Evolutionary conservation across 2,113 vertebrate genomes (phyloP).

Genomic region (Leucopternis melanops): DNA sequence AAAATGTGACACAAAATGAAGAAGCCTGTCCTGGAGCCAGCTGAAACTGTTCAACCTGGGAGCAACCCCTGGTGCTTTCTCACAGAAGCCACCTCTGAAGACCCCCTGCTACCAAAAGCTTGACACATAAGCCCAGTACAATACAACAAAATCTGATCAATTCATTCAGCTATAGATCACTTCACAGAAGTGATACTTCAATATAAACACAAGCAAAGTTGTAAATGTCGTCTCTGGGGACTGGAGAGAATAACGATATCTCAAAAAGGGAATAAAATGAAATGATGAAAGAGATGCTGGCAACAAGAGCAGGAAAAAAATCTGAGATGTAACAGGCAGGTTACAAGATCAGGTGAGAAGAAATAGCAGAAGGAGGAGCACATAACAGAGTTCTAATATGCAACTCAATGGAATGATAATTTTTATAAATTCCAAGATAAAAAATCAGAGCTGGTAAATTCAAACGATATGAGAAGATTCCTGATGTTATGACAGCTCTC

Average conservation of each 20-base stretch:
- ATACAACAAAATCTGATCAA: background rate
- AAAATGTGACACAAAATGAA: background rate
- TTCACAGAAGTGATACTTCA: background rate
- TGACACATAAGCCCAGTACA: background rate
- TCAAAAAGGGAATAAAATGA: background rate
- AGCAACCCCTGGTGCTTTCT: background rate
- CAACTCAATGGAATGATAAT: background rate
- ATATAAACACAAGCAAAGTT: background rate
- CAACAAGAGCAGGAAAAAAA: background rate
- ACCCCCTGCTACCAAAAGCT: background rate
- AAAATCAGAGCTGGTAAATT: background rate
- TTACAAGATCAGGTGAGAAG: background rate
- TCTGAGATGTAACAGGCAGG: background rate
- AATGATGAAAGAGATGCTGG: background rate
- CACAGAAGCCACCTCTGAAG: background rate
- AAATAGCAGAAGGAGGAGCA: background rate
- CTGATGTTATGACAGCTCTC: background rate
- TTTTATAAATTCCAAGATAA: background rate
- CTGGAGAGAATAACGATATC: background rate
- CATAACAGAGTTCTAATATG: background rate
- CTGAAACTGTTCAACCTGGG: background rate
- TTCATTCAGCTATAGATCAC: background rate
- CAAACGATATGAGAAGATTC: background rate
- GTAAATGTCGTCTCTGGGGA: background rate
- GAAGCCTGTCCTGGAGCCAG: background rate